Conservation (phyloP, 1,140 invertebrate species). For the Calliopsis andreniformis region DNA sequence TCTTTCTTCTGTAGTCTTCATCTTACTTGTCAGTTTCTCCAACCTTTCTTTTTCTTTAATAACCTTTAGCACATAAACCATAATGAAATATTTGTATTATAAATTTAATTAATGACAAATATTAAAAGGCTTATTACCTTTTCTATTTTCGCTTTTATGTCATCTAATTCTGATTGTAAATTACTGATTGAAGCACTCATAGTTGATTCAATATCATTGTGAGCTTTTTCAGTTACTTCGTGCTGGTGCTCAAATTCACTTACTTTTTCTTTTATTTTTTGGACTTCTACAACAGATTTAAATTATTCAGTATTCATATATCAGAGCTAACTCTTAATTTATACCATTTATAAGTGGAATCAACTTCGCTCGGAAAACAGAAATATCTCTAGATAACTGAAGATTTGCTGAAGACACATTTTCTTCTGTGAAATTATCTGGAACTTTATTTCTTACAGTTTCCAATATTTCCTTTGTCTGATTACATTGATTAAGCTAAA, state of each 20-base stretch:
- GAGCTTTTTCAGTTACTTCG: slow-evolving; percentile 83
- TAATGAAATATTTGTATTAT: slow-evolving; percentile 8
- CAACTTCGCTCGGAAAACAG: slow-evolving; percentile 83
- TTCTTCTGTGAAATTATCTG: slow-evolving; percentile 83
- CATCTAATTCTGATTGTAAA: slow-evolving; percentile 66
- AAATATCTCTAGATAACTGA: slow-evolving; percentile 83
- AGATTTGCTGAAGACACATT: slow-evolving; percentile 83
- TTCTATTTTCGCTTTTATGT: slow-evolving; percentile 78
- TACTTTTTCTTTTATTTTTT: slow-evolving; percentile 82
- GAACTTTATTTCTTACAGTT: slow-evolving; percentile 63
- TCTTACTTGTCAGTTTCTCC: slow-evolving; percentile 60
- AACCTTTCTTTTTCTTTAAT: slow-evolving; percentile 60
- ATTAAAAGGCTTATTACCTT: slow-evolving; percentile 71
- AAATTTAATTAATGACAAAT: background rate
- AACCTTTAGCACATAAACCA: slow-evolving; percentile 50
- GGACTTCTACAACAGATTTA: slow-evolving; percentile 80
- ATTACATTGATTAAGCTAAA: slow-evolving; percentile 70
- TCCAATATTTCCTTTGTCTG: slow-evolving; percentile 58
- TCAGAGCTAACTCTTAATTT: background rate
- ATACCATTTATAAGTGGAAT: slow-evolving; percentile 85
- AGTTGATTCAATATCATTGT: slow-evolving; percentile 82
- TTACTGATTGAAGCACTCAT: slow-evolving; percentile 83
- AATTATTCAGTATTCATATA: background rate
- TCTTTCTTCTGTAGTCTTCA: slow-evolving; percentile 68
- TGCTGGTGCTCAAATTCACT: slow-evolving; percentile 83